These are phyloP conservation scores for Pentalonia nigronervosa DNA, from an alignment of 1,140 invertebrate species.

Conservation along the genomic window DNA sequence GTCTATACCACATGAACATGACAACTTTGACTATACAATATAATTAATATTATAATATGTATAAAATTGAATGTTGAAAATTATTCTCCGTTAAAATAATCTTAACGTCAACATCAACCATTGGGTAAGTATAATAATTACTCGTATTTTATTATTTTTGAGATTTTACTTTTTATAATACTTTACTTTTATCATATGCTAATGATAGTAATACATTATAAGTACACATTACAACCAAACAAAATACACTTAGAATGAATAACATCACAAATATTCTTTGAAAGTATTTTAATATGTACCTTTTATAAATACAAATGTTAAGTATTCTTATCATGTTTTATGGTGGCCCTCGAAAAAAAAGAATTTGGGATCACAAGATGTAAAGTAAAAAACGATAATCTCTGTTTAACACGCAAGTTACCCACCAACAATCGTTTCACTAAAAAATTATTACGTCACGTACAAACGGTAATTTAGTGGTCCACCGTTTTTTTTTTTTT, in stretches of 20 bases:
- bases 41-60: no score
- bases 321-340: neutral
- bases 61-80: no score
- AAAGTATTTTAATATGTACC: neutral
- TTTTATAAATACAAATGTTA: neutral
- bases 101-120: neutral
- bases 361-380: neutral
- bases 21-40: neutral
- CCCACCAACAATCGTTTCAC: neutral
- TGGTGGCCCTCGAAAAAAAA: neutral
- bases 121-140: neutral
- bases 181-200: no score
- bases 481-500: neutral
- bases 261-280: neutral
- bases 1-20: neutral
- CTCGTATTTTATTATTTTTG: neutral
- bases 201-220: neutral
- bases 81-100: neutral
- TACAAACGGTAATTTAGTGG: constrained; percentile 7
- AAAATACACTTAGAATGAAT: neutral
- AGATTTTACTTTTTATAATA: neutral
- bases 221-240: neutral
- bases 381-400: neutral
- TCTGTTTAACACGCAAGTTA: neutral
- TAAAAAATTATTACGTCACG: neutral